A percentile compares a stretch with the other conserved stretches of the same genome.
Conservation (phyloP, 2,113 vertebrate genomes). For the Ictidomys tridecemlineatus region DNA sequence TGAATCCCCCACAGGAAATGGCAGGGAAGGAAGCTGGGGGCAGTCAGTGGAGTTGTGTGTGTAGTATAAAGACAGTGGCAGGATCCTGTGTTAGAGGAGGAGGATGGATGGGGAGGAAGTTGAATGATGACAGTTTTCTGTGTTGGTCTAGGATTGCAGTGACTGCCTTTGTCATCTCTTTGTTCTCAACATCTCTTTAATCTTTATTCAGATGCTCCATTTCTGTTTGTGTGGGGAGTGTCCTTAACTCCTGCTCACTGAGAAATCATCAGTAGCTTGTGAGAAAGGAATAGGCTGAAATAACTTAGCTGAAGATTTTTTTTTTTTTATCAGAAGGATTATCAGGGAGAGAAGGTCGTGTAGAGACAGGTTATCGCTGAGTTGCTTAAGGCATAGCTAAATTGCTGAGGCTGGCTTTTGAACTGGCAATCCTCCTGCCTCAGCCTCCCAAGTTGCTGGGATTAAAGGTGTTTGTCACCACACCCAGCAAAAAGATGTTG, state of each 20-base stretch:
- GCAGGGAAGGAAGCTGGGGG: conserved; percentile 3
- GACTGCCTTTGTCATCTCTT: conserved; percentile 16
- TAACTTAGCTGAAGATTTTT: neutral
- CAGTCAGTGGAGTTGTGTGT: neutral
- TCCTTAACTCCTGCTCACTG: conserved; percentile 2
- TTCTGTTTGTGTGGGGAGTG: neutral
- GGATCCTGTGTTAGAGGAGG: neutral
- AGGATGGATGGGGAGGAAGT: neutral
- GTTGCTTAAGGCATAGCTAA: neutral
- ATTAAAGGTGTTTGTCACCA: neutral
- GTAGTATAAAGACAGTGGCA: neutral
- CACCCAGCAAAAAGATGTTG: neutral
- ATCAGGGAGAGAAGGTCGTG: neutral
- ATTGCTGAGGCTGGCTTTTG: neutral
- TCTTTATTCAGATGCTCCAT: conserved; percentile 5
- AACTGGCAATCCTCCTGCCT: neutral
- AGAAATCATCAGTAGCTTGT: conserved; percentile 39
- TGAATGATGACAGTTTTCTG: neutral
- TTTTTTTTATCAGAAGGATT: conserved; percentile 31
- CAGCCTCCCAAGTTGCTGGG: neutral
- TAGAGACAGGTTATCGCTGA: neutral
- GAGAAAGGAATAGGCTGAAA: conserved; percentile 25
- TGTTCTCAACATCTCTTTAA: neutral
- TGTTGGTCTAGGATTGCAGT: neutral
- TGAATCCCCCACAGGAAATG: neutral